Percentiles rank a stretch among this genome's conserved stretches.
Evolutionary conservation across 2,888 invertebrate species (phyloP).

Genomic region (Candidula unifasciata): DNA sequence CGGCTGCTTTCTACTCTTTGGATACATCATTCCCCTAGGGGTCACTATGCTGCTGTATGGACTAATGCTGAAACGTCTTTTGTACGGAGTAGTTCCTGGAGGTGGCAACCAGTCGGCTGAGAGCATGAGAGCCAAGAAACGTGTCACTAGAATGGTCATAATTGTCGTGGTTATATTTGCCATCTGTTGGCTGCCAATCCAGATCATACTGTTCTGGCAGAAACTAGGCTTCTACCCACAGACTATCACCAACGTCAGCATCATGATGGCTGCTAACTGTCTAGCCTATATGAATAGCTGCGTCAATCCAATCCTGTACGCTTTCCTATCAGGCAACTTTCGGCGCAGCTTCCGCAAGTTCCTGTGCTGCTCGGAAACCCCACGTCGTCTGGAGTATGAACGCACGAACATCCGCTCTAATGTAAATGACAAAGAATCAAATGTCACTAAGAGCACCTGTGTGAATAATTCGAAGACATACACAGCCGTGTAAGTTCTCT

Average conservation of each 20-base stretch:
- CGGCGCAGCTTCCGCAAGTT: constrained; percentile 87
- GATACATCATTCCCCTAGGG: constrained; percentile 91
- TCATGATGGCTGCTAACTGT: constrained; percentile 76
- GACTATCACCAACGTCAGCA: constrained; percentile 79
- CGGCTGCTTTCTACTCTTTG: constrained; percentile 85
- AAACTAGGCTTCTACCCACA: constrained; percentile 85
- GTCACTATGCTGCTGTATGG: constrained; percentile 92
- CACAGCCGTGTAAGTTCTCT: constrained; percentile 32
- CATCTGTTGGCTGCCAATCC: constrained; percentile 85
- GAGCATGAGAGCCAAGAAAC: constrained; percentile 88
- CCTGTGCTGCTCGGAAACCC: constrained; percentile 68
- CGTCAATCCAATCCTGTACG: constrained; percentile 95
- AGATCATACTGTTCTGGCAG: constrained; percentile 84
- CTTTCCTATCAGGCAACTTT: constrained; percentile 95
- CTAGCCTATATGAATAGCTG: constrained; percentile 94
- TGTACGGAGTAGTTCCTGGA: constrained; percentile 85
- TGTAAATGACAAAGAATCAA: constrained; percentile 50
- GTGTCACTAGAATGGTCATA: constrained; percentile 94
- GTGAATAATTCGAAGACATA: constrained; percentile 49
- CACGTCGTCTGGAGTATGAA: constrained; percentile 68
- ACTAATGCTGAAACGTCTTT: constrained; percentile 91
- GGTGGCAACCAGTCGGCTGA: constrained; percentile 89
- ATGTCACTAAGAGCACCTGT: constrained; percentile 28
- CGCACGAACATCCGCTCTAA: constrained; percentile 65
- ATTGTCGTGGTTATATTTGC: constrained; percentile 95